Base-by-base conservation (phyloP, 2,113 vertebrate genomes). In the Anoura caudifer region DNA sequence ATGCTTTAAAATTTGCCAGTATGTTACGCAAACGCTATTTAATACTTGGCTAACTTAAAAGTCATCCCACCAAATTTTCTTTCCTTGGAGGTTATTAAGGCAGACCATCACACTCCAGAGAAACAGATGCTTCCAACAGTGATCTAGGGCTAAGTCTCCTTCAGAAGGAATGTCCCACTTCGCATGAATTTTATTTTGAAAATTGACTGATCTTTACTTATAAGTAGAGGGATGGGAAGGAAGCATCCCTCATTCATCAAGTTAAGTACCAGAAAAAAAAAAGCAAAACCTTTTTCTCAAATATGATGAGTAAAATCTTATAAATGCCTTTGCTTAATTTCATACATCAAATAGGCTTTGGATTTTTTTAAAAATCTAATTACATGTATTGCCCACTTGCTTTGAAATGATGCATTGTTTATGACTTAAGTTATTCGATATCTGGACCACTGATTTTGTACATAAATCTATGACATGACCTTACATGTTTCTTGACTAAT, bases 1-100 rank as follows among this genome's bases (percentile, higher is more conserved):
- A 92, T 88, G 82, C 80, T 97, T 97, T 96, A 89, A 92, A 96
- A 96, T 83, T 97, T 94, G 79, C 93, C 88, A 90, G 72, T 89
- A n/a, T 95, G 92, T 88, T 95, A 77, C 79, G 95, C 80, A 89
- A 97, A 95, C 11, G 81, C 73, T 95, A 83, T 96, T 97, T 95
- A 97, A 92, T 94, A 88, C 75, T 96, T 96, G 87, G 87, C 90
- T 88, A 63, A 88, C 36, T 95, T 95, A 95, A 94, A 94, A 95
- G 77, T 36, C 47, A 85, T 92, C 54, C 72, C 77, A 92, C 61
- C 90, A 94, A 93, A 75, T 86, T 88, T 87, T 86, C 36, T 92
- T 85, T 81, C 45, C 76, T 75, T 87, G 36, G 54, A 95, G 33
- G 2, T 75, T 88, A 43, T 19, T 84, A 87, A 61, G 81, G 43